phyloP scores from a whole-genome alignment of 2,113 vertebrate species.

The Penelope pileata region DNA sequence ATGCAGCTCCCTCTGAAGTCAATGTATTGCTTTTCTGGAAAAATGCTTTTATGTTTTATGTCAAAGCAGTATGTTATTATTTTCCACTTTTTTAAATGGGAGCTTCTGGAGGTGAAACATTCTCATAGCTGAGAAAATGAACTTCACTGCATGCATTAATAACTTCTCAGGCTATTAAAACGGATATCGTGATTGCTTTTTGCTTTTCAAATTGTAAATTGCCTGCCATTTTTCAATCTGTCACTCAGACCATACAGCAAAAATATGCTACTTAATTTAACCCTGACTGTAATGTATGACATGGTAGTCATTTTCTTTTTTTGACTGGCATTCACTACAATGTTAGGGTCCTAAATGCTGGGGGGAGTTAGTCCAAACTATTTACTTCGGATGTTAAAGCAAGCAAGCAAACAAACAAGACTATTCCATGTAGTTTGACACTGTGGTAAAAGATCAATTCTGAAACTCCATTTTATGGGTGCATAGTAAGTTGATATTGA shows the following conservation, averaged over 20 bases:
- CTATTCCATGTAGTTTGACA: not conserved
- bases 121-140: not conserved
- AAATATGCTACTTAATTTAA: not conserved
- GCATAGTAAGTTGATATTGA: not conserved
- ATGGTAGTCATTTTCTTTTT: not conserved
- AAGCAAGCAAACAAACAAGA: not conserved
- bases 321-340: not conserved
- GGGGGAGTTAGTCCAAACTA: not conserved
- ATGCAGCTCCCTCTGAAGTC: not conserved
- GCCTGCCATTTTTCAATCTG: not conserved
- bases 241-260: not conserved
- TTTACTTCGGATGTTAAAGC: not conserved
- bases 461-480: not conserved
- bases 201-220: not conserved
- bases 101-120: not conserved
- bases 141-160: not conserved
- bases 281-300: not conserved
- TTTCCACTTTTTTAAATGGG: not conserved
- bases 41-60: not conserved
- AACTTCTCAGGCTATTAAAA: not conserved
- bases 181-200: not conserved
- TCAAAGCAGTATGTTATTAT: not conserved
- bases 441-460: not conserved
- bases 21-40: not conserved
- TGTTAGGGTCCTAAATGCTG: not conserved